These are phyloP conservation scores for Sebastes minor DNA, from an alignment of 2,797 vertebrate genomes.

Conservation along the genomic window DNA sequence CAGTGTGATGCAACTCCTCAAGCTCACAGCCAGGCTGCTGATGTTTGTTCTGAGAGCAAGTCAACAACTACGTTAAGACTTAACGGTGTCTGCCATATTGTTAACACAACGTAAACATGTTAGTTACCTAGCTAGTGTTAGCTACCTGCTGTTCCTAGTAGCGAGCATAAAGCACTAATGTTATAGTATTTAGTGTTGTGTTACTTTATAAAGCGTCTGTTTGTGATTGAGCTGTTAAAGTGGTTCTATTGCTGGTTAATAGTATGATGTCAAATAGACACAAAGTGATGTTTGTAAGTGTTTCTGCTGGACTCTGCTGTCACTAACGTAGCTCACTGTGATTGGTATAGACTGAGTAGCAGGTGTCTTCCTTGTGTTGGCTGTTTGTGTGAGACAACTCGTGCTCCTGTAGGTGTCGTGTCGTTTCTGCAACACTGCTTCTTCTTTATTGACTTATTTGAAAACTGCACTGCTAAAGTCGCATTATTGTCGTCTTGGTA, in stretches of 20 bases:
- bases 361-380: constrained; percentile 12
- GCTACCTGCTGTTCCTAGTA: background rate
- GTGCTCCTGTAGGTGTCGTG: background rate
- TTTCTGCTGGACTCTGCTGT: background rate
- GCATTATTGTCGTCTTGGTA: background rate
- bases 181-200: too few species aligned
- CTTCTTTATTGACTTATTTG: too few species aligned
- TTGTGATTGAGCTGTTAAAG: background rate
- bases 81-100: background rate
- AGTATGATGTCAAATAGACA: background rate
- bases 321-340: background rate
- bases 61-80: too few species aligned
- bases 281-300: background rate
- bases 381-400: background rate
- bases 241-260: background rate
- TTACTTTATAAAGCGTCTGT: background rate
- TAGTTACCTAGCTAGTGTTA: background rate
- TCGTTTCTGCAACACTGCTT: background rate
- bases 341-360: background rate
- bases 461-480: background rate
- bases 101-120: background rate
- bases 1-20: background rate
- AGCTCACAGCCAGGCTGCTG: background rate
- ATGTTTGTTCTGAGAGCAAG: background rate
- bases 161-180: background rate